These are phyloP conservation scores for Leptura quadrifasciata DNA, from an alignment of 2,888 invertebrate species.

Conservation along the genomic window DNA sequence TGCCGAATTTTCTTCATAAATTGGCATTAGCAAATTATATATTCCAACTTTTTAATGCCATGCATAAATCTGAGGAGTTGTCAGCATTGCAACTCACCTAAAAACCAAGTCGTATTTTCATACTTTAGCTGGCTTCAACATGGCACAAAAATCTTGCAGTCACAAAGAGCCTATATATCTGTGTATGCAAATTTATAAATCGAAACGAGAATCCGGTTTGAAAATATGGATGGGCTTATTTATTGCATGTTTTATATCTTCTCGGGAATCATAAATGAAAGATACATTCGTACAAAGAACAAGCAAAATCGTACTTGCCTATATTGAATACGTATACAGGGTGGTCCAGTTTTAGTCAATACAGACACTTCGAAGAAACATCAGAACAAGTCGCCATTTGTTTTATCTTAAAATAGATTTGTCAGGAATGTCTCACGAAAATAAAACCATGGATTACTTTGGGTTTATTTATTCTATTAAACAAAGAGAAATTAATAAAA, in stretches of 20 bases:
- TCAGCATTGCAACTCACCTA: background rate
- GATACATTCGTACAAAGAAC: background rate
- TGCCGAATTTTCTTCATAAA: no score
- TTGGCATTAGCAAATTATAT: no score
- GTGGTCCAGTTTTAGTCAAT: background rate
- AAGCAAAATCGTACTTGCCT: background rate
- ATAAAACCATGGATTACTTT: no score
- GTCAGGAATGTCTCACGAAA: no score
- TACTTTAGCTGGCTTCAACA: background rate
- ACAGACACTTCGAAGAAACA: no score
- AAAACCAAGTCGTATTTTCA: background rate
- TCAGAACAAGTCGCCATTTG: no score
- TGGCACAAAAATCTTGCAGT: background rate
- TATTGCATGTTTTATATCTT: conserved; percentile 29
- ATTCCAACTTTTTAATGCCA: no score
- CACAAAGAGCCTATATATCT: conserved; percentile 19
- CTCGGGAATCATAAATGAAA: conserved; percentile 23
- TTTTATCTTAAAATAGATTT: no score
- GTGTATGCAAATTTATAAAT: conserved; percentile 29
- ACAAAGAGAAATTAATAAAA: no score
- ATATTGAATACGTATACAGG: background rate
- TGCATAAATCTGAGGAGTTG: no score
- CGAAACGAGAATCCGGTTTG: conserved; percentile 31
- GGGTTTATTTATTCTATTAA: no score
- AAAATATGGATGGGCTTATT: conserved; percentile 25